Base-by-base conservation (phyloP, 1,140 invertebrate genomes). In the Phymorhynchus buccinoides region DNA sequence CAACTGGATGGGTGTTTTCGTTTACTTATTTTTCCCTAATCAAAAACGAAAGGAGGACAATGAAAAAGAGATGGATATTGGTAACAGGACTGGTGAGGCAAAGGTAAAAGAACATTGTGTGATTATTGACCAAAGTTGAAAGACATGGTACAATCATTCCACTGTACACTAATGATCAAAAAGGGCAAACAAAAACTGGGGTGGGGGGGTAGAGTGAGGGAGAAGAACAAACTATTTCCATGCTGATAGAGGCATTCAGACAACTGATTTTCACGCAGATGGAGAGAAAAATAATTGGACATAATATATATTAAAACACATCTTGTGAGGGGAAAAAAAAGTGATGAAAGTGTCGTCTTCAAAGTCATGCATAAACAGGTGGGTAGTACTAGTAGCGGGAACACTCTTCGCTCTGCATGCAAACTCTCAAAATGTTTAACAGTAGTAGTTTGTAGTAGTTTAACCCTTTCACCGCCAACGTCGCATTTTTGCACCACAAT, bases 71-170 rank as follows among this genome's bases (percentile, higher is more conserved):
- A 32, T 7, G 41, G 42, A 30, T 41, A 41, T 14, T 2, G n/a
- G 37, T 42, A 16, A n/a, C 27, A 37, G 42, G 27, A 27, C 3
- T 78, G 39, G 42, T 79, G 27, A 39, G 32, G 77, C 77, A 79
- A 27, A 73, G 81, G 81, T 83, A 66, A 83, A 83, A 73, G 81
- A 83, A 71, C 41, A 30, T 80, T 52, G 56, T 62, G 56, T 62
- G 56, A 39, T 83, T 71, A 83, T 71, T 83, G n/a, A 83, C 81
- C 66, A 71, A 83, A 71, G 66, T 83, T 83, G 81, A 83, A 83
- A 83, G 81, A 83, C 81, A 35, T 83, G 81, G 81, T 83, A 83
- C 81, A 83, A 83, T 71, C 75, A 42, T 84, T 56, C n/a, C 75
- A 78, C 75, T 48, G 77, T 9, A 52, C 75, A 75, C 39, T 56